Evolutionary conservation across 2,797 vertebrate species (phyloP).

Genomic region (Chaenodraco wilsoni): DNA sequence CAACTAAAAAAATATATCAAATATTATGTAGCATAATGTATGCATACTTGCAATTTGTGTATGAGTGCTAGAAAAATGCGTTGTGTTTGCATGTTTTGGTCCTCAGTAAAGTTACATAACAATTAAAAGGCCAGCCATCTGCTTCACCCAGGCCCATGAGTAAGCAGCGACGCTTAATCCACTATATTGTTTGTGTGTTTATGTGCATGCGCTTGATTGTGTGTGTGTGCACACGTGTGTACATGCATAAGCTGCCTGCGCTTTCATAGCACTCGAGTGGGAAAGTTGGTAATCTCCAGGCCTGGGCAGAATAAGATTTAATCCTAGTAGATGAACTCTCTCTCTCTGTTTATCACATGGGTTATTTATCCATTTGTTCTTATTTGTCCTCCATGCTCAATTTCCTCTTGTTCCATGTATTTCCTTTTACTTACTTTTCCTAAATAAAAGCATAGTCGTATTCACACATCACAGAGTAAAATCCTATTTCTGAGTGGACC

Average conservation of each 20-base stretch:
- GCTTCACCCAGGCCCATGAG: constrained; percentile 65
- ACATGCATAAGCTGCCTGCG: constrained; percentile 59
- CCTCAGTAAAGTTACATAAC: constrained; percentile 73
- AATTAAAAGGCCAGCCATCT: constrained; percentile 78
- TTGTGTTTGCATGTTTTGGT: constrained; percentile 42
- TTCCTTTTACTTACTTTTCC: background rate
- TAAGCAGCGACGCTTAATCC: constrained; percentile 74
- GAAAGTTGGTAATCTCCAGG: constrained; percentile 70
- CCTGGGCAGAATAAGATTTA: constrained; percentile 69
- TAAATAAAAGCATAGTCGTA: constrained; percentile 1
- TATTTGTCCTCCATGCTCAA: background rate
- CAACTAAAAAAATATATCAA: background rate
- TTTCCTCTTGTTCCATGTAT: background rate
- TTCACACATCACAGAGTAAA: background rate
- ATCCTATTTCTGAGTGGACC: background rate
- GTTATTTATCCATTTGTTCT: constrained; percentile 46
- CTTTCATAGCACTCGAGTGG: constrained; percentile 70
- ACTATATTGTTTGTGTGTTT: constrained; percentile 61
- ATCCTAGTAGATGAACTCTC: constrained; percentile 61
- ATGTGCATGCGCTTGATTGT: constrained; percentile 20
- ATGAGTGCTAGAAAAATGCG: background rate
- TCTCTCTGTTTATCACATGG: constrained; percentile 43
- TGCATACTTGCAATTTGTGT: background rate
- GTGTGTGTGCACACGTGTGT: constrained; percentile 23
- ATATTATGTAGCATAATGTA: background rate